Percentiles rank a stretch among this genome's conserved stretches.
Conservation (phyloP, 2,113 vertebrate genomes). For the Oncorhynchus keta region DNA sequence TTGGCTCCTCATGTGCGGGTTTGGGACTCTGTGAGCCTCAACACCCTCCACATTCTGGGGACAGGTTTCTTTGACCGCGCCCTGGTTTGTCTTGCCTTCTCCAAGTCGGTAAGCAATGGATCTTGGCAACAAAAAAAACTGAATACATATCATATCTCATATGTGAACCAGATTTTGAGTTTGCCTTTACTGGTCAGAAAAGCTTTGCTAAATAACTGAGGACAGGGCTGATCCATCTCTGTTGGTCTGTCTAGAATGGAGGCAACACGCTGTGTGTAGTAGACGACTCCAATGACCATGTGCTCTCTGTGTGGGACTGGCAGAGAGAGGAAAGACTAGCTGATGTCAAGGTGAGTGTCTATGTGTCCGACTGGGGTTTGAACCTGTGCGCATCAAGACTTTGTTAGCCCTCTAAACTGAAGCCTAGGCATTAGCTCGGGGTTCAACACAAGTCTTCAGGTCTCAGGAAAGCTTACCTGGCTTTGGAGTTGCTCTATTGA, state of each 20-base stretch:
- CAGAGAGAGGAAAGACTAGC: slow-evolving; percentile 91
- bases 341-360: slow-evolving; percentile 85
- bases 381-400: too few species aligned
- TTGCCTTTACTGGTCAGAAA: too few species aligned
- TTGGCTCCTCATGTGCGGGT: slow-evolving; percentile 93
- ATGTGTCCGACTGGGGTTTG: not conserved
- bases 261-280: slow-evolving; percentile 90
- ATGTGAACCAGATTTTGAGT: too few species aligned
- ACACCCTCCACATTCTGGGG: slow-evolving; percentile 93
- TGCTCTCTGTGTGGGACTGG: slow-evolving; percentile 98
- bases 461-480: too few species aligned
- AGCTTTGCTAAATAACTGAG: too few species aligned
- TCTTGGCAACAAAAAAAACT: slow-evolving; percentile 71
- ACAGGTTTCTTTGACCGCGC: slow-evolving; percentile 91
- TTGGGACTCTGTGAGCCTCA: slow-evolving; percentile 96
- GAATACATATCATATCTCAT: slow-evolving; percentile 82
- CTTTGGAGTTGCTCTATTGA: too few species aligned
- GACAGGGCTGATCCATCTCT: not conserved
- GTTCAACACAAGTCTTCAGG: too few species aligned
- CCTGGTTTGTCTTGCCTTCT: slow-evolving; percentile 94
- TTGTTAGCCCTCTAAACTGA: too few species aligned
- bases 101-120: slow-evolving; percentile 86
- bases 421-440: too few species aligned
- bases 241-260: slow-evolving; percentile 81
- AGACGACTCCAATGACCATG: slow-evolving; percentile 95